Base-by-base conservation (phyloP, 2,888 invertebrate species). In the Horisme vitalbata region DNA sequence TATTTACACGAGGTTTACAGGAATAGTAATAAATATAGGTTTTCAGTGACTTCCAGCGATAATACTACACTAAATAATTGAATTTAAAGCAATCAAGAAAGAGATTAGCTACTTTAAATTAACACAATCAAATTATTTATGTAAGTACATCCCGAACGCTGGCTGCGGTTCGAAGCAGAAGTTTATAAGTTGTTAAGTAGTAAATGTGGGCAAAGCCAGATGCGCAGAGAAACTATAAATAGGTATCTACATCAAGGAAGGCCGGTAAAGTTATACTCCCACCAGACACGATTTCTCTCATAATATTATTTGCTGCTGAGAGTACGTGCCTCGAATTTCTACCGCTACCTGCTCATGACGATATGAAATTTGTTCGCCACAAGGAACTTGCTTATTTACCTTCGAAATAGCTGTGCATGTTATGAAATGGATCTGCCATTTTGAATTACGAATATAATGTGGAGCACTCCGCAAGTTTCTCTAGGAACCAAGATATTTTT, bases 221-320 rank as follows among this genome's bases (percentile, higher is more conserved):
- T 39, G 41, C 41, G 33, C 43, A 23, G 31, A 37, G 43, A 33
- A 53, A 48, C 53, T 55, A 48, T 52, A 59, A 46, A 51, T 54
- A 56, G 48, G 46, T 46, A 48, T 41, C 41, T 36, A 38, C 52
- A 37, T 44, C 33, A 41, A 41, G 48, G 44, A 48, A 48, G 54
- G 45, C 68, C 65, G 65, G 70, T 61, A 69, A 77, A 77, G 70
- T 76, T 78, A 72, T 75, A 71, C 66, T 74, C 66, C 72, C 65
- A 75, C 61, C 70, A 79, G 79, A 78, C 78, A 75, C 73, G 72
- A 73, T 72, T 76, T 73, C 74, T 71, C 74, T 79, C 78, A 81
- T 81, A 79, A 81, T 79, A 80, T 80, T 81, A 81, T 81, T 82
- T 81, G 80, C 77, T 75, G 65, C 71, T 72, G 68, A 49, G 59